Base-by-base conservation (phyloP, 2,797 vertebrate species). In the Sebastes ruberrimus region DNA sequence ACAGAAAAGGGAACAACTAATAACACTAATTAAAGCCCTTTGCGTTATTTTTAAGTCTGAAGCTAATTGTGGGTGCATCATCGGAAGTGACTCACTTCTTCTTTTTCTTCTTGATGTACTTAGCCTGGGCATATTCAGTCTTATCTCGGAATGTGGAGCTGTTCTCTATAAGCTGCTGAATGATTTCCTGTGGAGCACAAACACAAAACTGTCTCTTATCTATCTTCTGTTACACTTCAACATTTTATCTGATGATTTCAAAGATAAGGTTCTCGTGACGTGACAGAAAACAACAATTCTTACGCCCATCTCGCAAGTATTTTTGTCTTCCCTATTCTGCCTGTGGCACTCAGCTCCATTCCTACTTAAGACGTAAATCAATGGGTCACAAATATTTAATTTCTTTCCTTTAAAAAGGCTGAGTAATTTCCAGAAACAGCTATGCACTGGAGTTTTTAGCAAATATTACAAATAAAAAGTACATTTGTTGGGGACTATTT, bases 61-160 rank as follows among this genome's bases (percentile, higher is more conserved):
- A 22, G 25, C 22, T 55, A 1, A 72, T 7, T 46, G 60, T n/a
- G 33, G 16, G 10, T 49, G 61, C 27, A 64, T n/a, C 71, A 49
- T 33, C 2, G 4, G 0, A 49, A 57, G n/a, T 18, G 28, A 95
- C 98, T 97, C 95, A 99, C 99, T 99, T 99, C 89, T 97, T 99
- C 84, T 97, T 99, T 95, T 99, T 99, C 96, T 99, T 99, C 95
- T 99, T 99, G 89, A 99, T 99, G 94, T 99, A 99, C 90, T 99
- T 99, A 83, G 97, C 96, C 94, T 99, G 98, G 74, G 99, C 96
- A 93, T 98, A 99, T 91, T 97, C 97, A 8, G 99, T 99, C 95
- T 99, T 99, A 94, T 97, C 97, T 88, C 95, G 95, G 88, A 99
- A 99, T 0, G 98, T 99, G 57, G 98, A 96, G 85, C 98, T 99